phyloP scores from a whole-genome alignment of 2,888 invertebrate species.

The Dicyrtomina minuta region DNA sequence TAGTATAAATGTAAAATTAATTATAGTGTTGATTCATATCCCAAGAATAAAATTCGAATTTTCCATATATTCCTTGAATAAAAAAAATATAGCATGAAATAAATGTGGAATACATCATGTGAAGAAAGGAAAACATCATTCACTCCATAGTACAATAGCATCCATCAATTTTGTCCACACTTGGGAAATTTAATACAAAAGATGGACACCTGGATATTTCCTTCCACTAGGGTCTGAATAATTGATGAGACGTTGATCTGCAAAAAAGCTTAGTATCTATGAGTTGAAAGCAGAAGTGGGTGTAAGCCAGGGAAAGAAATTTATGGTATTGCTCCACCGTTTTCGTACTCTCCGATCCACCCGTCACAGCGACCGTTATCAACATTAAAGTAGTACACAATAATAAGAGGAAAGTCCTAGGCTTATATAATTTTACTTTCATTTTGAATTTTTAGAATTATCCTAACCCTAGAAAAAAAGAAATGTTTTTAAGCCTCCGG shows the following conservation, averaged over 20 bases:
- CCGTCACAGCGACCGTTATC: too few species aligned
- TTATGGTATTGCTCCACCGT: neutral
- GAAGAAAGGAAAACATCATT: conserved; percentile 19
- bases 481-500: too few species aligned
- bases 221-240: conserved; percentile 31
- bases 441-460: too few species aligned
- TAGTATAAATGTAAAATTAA: neutral
- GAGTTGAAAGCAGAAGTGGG: neutral
- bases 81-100: neutral
- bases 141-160: conserved; percentile 12
- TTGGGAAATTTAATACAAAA: conserved; percentile 18
- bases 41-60: too few species aligned
- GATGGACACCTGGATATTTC: conserved; percentile 46
- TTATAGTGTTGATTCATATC: neutral
- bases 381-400: too few species aligned
- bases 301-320: neutral
- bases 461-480: too few species aligned
- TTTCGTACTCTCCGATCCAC: too few species aligned
- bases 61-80: neutral
- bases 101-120: neutral
- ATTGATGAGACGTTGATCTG: conserved; percentile 24
- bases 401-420: too few species aligned
- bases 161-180: conserved; percentile 20
- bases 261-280: neutral
- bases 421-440: too few species aligned